phyloP scores from a whole-genome alignment of 2,797 vertebrate species.

The Lateolabrax maculatus region DNA sequence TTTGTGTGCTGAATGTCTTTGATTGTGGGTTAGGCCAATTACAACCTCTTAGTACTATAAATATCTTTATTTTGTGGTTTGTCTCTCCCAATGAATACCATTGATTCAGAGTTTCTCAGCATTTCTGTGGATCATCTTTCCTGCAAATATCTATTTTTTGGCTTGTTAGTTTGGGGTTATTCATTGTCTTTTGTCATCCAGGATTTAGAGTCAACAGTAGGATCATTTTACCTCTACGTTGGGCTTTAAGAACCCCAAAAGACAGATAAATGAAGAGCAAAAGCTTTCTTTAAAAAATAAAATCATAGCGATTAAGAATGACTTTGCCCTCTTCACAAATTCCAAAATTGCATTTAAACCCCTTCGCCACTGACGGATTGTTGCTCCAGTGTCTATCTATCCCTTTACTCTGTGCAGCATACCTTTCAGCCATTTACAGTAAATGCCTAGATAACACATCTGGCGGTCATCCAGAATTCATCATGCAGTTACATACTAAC shows the following conservation, averaged over 20 bases:
- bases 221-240: neutral
- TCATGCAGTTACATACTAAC: neutral
- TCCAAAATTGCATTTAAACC: no score
- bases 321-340: no score
- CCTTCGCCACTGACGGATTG: no score
- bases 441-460: neutral
- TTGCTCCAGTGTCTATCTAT: no score
- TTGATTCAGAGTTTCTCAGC: neutral
- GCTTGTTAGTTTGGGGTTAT: neutral
- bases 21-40: constrained; percentile 6
- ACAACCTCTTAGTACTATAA: neutral
- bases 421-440: neutral
- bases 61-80: neutral
- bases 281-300: no score
- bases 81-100: neutral
- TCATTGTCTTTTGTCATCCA: neutral
- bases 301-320: no score
- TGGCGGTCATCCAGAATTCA: neutral
- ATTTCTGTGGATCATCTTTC: neutral
- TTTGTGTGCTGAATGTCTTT: neutral
- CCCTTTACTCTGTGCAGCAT: no score
- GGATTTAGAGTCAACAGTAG: neutral
- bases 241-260: neutral
- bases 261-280: neutral
- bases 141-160: neutral